Percentiles rank a stretch among this genome's conserved stretches.
Conservation (phyloP, 37 sponge, comb jelly and placozoan genomes). For the Cliona cf. orientalis region DNA sequence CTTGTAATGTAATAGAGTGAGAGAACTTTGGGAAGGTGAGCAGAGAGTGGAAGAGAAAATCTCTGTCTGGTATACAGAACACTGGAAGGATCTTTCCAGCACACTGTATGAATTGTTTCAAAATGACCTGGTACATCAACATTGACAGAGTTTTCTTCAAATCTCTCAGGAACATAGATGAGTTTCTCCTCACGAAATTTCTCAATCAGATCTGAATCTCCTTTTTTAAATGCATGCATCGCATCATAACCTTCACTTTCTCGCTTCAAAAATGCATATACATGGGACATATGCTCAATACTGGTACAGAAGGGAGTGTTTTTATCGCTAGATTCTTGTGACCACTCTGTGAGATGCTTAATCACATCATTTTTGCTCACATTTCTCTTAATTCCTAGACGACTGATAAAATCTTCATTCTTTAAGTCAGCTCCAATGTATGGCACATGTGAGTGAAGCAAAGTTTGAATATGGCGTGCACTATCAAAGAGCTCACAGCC, state of each 20-base stretch:
- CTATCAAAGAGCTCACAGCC: conserved; percentile 28
- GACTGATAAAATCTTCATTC: conserved; percentile 8
- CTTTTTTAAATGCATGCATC: background rate
- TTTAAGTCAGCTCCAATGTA: conserved; percentile 35
- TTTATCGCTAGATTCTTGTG: background rate
- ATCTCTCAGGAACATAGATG: conserved; percentile 48
- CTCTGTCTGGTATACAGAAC: conserved; percentile 46
- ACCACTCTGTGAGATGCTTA: conserved; percentile 29
- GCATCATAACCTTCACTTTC: no score
- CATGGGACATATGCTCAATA: conserved; percentile 51
- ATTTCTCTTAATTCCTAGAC: conserved; percentile 3
- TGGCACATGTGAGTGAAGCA: conserved; percentile 46
- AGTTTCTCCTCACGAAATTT: conserved; percentile 1
- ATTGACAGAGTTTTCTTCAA: background rate
- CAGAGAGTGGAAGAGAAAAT: background rate
- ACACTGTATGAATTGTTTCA: conserved; percentile 27
- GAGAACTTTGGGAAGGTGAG: conserved; percentile 33
- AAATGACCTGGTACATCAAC: conserved; percentile 30
- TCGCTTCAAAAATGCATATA: conserved; percentile 10
- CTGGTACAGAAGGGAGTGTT: conserved; percentile 15
- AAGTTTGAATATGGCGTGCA: background rate
- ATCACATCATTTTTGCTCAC: conserved; percentile 7
- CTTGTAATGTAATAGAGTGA: background rate
- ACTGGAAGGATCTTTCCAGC: conserved; percentile 43
- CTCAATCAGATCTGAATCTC: background rate